phyloP scores from a whole-genome alignment of 2,113 vertebrate genomes.

The Xyliphius kryptos region DNA sequence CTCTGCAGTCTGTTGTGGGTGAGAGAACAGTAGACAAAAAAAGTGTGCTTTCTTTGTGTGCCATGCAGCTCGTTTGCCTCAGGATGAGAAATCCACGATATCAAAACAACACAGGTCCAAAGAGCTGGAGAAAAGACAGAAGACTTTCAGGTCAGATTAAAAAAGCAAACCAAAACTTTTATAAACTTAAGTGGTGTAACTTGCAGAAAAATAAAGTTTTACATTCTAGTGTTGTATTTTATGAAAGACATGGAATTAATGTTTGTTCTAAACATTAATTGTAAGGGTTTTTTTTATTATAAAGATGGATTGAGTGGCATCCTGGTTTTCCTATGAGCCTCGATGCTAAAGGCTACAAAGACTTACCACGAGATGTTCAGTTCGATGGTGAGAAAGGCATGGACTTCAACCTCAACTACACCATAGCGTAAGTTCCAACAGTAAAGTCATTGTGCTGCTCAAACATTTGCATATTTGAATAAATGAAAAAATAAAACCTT shows the following conservation, averaged over 20 bases:
- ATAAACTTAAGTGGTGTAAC: too few relatives aligned
- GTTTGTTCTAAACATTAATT: background rate
- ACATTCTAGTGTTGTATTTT: background rate
- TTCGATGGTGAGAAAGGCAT: slow-evolving; percentile 96
- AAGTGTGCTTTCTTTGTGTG: background rate
- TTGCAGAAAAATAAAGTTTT: background rate
- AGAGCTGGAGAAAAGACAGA: slow-evolving; percentile 82
- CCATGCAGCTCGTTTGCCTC: slow-evolving; percentile 71
- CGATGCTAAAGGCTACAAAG: slow-evolving; percentile 77
- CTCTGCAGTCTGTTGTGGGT: background rate
- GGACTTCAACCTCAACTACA: slow-evolving; percentile 93
- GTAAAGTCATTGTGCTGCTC: too few relatives aligned
- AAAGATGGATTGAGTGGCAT: slow-evolving; percentile 94
- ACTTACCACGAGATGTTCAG: slow-evolving; percentile 89
- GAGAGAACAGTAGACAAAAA: background rate
- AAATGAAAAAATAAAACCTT: background rate
- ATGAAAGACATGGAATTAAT: too few relatives aligned
- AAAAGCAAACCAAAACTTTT: too few relatives aligned
- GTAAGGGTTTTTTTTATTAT: slow-evolving; percentile 16
- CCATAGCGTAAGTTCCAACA: slow-evolving; percentile 90
- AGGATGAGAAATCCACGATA: slow-evolving; percentile 78
- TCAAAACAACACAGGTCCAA: slow-evolving; percentile 84
- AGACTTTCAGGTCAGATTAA: slow-evolving; percentile 74
- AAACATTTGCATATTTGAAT: too few relatives aligned
- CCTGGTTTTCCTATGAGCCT: slow-evolving; percentile 95